Conservation (phyloP, 2,888 invertebrate species). For the Euclidia mi region DNA sequence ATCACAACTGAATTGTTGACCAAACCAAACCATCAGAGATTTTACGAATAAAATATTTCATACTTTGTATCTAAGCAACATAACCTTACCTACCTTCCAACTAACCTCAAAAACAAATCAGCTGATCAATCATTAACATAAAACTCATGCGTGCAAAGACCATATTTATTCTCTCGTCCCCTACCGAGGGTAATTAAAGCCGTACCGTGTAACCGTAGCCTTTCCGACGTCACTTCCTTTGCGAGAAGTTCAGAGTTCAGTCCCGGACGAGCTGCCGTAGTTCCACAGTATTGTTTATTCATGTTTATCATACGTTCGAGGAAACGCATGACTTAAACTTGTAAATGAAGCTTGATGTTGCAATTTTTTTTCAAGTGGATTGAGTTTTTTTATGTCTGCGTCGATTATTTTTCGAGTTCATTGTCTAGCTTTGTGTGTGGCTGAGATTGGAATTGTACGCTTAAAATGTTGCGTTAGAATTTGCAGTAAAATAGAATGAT, state of each 20-base stretch:
- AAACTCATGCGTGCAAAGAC: constrained; percentile 73
- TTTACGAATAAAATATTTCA: no score
- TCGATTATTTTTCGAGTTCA: background rate
- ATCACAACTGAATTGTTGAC: no score
- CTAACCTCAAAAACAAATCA: constrained; percentile 7
- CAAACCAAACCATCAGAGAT: no score
- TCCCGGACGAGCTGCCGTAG: constrained; percentile 47
- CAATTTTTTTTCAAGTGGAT: background rate
- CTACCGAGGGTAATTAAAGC: constrained; percentile 66
- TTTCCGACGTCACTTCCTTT: constrained; percentile 67
- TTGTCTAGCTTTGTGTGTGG: background rate
- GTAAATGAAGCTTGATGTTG: constrained; percentile 39
- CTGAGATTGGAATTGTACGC: no score
- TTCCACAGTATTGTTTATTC: constrained; percentile 55
- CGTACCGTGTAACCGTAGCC: constrained; percentile 58
- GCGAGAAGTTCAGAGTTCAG: constrained; percentile 55
- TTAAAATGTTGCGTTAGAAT: no score
- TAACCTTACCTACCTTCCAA: no score
- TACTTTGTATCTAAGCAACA: no score
- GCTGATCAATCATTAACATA: constrained; percentile 39
- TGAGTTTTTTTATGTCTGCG: constrained; percentile 21
- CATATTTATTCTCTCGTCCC: constrained; percentile 68
- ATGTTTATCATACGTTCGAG: constrained; percentile 52
- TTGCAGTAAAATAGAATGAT: no score
- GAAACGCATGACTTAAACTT: constrained; percentile 52